Base-by-base conservation (phyloP, 2,888 invertebrate species). In the Parasteatoda lunata region DNA sequence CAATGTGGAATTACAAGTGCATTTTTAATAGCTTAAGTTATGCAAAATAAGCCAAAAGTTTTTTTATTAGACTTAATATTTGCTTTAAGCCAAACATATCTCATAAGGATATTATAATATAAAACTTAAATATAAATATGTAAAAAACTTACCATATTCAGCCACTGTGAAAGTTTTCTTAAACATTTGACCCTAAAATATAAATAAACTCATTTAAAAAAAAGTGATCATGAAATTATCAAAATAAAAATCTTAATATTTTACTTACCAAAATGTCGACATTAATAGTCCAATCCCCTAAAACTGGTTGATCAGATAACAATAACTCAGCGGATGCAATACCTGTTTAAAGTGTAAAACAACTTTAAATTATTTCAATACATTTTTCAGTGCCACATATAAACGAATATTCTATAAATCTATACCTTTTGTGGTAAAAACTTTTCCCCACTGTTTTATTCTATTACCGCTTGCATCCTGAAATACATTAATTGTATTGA, bases 281-380 rank as follows among this genome's bases (percentile, higher is more conserved):
- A 89, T 95, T 94, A 89, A 98, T 95, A 73, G 94, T 95, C 98
- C 98, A 98, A 91, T 95, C 94, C 49, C 98, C 98, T 47, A 97
- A 93, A 30, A 96, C 96, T 0, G 97, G 97, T 89, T 95, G 95
- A 77, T 95, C 94, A 49, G 97, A 96, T 5, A 98, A 92, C 87
- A 94, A 94, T 47, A 98, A 92, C 90, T 96, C 95, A 3, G 94
- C 94, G 2, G 95, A 94, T 90, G 96, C 95, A 0, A 97, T 94
- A 11, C 97, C 97, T 88, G 88, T 83, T 15, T 45, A 48, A 2
- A 70, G 7, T 47, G 52, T 72, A 78, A 84, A 64, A 59, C 30
- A 71, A 69, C 11, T 59, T 4, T 4, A 59, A 59, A 7, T 3
- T 13, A 64, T 5, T 59, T 54, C 45, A 15, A 15, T 54, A 3